These are phyloP conservation scores for Noctua fimbriata DNA, from an alignment of 2,888 invertebrate species.

Conservation along the genomic window DNA sequence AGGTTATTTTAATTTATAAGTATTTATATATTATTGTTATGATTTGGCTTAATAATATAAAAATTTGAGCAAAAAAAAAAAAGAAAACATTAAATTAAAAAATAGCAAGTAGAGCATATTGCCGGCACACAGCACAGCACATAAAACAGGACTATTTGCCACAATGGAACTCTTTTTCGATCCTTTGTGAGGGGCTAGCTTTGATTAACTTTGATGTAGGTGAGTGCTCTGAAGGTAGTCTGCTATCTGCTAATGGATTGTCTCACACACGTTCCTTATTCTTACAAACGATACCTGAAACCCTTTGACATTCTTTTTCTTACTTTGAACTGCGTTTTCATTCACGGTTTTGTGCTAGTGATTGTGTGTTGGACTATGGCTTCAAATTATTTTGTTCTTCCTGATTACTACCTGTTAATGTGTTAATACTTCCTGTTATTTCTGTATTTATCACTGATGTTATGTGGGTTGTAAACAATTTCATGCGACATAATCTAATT, in stretches of 20 bases:
- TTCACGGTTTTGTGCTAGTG: not conserved
- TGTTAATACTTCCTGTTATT: not conserved
- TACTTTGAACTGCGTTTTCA: slow-evolving; percentile 5
- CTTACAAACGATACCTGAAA: slow-evolving; percentile 75
- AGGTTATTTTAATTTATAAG: too few relatives aligned
- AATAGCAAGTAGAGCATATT: slow-evolving; percentile 75
- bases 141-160: slow-evolving; percentile 74
- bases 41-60: too few relatives aligned
- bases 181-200: slow-evolving; percentile 87
- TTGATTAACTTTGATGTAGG: slow-evolving; percentile 91
- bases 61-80: too few relatives aligned
- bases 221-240: slow-evolving; percentile 79
- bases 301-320: slow-evolving; percentile 51
- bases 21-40: too few relatives aligned
- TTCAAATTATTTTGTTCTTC: not conserved
- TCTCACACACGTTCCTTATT: slow-evolving; percentile 68
- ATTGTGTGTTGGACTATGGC: not conserved
- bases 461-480: not conserved
- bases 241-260: slow-evolving; percentile 83
- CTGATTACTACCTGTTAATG: too few relatives aligned
- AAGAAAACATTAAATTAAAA: not conserved
- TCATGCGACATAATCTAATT: not conserved
- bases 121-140: slow-evolving; percentile 18
- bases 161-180: slow-evolving; percentile 87
- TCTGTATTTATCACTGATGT: not conserved